phyloP scores from a whole-genome alignment of 2,888 invertebrate genomes.

The Eurois occulta region DNA sequence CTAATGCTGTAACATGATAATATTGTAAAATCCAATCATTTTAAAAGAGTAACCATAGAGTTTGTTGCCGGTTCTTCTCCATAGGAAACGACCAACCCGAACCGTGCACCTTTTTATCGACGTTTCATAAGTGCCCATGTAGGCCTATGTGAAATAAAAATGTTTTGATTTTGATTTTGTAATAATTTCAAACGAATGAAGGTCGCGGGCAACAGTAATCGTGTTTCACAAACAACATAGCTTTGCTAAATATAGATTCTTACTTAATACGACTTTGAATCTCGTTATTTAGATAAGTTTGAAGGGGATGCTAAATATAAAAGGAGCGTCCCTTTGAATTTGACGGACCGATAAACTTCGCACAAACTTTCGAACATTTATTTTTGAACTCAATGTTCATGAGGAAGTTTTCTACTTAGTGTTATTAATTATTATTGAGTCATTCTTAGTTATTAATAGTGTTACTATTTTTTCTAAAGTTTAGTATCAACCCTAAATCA shows the following conservation, averaged over 20 bases:
- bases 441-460: constrained; percentile 20
- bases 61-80: no score
- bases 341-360: constrained; percentile 37
- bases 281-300: constrained; percentile 26
- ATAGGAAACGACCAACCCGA: no score
- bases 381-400: constrained; percentile 31
- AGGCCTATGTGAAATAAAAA: no score
- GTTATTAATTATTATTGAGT: constrained; percentile 40
- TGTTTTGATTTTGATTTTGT: no score
- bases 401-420: constrained; percentile 31
- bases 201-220: no score
- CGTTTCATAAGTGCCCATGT: no score
- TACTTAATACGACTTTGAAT: constrained; percentile 17
- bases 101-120: no score
- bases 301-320: constrained; percentile 29
- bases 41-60: no score
- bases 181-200: no score
- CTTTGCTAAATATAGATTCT: constrained; percentile 16
- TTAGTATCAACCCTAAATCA: background rate
- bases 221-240: background rate
- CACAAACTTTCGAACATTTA: constrained; percentile 33
- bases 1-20: no score
- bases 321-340: constrained; percentile 32
- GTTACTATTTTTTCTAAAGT: background rate
- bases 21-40: no score